Evolutionary conservation across 2,797 vertebrate genomes (phyloP).

Genomic region (Sus cebifrons): DNA sequence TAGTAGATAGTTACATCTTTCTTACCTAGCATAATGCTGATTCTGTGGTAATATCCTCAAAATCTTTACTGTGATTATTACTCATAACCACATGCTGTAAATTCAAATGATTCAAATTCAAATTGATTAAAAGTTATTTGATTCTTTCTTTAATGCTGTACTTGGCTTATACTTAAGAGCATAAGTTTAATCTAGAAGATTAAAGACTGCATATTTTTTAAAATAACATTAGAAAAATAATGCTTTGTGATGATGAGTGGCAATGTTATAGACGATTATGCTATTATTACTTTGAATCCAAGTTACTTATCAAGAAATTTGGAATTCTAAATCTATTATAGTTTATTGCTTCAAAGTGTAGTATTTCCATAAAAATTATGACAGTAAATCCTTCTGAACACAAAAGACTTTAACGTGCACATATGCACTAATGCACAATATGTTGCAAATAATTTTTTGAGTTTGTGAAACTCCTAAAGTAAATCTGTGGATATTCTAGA

Average conservation of each 20-base stretch:
- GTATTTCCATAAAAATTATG: not conserved
- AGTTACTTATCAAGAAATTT: not conserved
- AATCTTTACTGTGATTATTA: not conserved
- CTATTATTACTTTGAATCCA: not conserved
- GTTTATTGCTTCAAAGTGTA: not conserved
- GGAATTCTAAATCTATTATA: conserved; percentile 1
- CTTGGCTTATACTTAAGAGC: not conserved
- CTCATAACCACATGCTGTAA: not conserved
- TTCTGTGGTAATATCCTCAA: not conserved
- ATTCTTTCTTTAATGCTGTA: not conserved
- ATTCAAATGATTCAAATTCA: not conserved
- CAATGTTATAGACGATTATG: not conserved
- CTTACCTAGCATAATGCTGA: not conserved
- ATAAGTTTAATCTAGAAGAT: not conserved
- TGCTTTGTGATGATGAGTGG: not conserved
- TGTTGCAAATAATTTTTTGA: not conserved
- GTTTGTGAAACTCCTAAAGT: not conserved
- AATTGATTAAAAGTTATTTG: not conserved
- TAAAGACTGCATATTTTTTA: not conserved
- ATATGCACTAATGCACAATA: not conserved
- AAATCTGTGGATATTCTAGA: not conserved
- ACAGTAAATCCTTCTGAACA: not conserved
- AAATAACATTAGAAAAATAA: not conserved
- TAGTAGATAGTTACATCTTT: not conserved
- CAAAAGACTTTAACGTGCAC: not conserved